A percentile compares a stretch with the other conserved stretches of the same genome.
These are phyloP conservation scores for Antedon mediterranea DNA, from an alignment of 53 echinoderm and acorn worm genomes.

Conservation along the genomic window DNA sequence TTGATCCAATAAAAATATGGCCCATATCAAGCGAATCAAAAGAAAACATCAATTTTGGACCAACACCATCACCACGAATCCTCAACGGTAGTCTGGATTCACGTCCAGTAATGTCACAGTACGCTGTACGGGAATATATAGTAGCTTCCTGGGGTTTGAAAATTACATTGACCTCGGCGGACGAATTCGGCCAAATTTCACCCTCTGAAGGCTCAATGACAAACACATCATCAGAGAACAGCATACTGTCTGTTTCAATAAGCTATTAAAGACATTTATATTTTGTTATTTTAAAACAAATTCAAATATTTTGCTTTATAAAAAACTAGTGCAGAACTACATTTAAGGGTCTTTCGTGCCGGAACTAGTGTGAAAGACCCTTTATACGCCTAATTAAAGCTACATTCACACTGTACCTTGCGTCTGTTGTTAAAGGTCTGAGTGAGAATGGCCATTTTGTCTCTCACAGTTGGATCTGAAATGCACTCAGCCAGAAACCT, in stretches of 20 bases:
- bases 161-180: constrained; percentile 63
- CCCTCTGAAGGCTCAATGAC: constrained; percentile 74
- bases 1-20: constrained; percentile 84
- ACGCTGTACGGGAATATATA: constrained; percentile 68
- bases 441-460: constrained; percentile 84
- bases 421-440: constrained; percentile 76
- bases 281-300: no score
- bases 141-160: constrained; percentile 76
- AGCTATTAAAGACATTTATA: constrained; percentile 28
- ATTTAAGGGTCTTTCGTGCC: no score
- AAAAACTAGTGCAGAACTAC: no score
- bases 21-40: constrained; percentile 92
- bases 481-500: constrained; percentile 90
- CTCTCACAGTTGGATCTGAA: constrained; percentile 89
- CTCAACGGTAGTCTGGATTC: constrained; percentile 79
- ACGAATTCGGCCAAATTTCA: constrained; percentile 93
- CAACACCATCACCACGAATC: constrained; percentile 71
- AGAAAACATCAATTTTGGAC: constrained; percentile 76
- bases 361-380: no score
- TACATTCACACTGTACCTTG: no score
- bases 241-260: constrained; percentile 64
- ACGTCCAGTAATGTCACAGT: constrained; percentile 91
- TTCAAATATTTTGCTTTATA: no score
- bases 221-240: constrained; percentile 80
- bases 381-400: not conserved